Base-by-base conservation (phyloP, 2,797 vertebrate species). In the Myotis myotis region DNA sequence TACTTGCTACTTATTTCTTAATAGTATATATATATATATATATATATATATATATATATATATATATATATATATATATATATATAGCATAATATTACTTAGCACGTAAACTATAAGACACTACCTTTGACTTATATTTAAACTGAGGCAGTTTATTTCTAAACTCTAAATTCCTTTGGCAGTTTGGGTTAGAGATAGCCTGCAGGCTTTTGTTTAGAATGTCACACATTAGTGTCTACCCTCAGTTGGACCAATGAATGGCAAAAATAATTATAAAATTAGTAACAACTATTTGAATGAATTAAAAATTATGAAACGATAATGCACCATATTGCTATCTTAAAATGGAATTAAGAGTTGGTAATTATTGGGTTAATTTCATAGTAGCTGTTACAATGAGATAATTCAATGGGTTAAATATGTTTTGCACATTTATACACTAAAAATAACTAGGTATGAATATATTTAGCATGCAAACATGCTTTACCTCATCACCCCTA, bases 151-250 rank as follows among this genome's bases (percentile, higher is more conserved):
- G 23, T 82, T 95, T 82, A 68, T 38, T 41, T 12, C 22, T 82
- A 33, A 91, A 91, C 87, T 88, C 92, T 87, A 93, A 92, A 78
- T 87, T 87, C 10, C 41, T 89, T 53, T 74, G 87, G 44, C n/a
- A 87, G 28, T 83, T 83, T 90, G 81, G 68, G 47, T 16, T 79
- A 70, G 33, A 78, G 20, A 74, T 38, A 79, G 85, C 13, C 57
- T 47, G 20, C 16, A 55, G 57, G 41, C 3, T 64, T 64, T 53
- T 28, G 23, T 95, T 87, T 44, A 33, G 33, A 87, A n/a, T 15
- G 33, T 78, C 33, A n/a, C 11, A 36, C 19, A 28, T 60, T 92
- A 70, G 64, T 74, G 82, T 88, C 19, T 36, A 74, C 3, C 1
- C 23, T 55, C 17, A 36, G 30, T 57, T 23, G 66, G 47, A 95